Conservation (phyloP, 2,113 vertebrate species). For the Atrichornis clamosus region DNA sequence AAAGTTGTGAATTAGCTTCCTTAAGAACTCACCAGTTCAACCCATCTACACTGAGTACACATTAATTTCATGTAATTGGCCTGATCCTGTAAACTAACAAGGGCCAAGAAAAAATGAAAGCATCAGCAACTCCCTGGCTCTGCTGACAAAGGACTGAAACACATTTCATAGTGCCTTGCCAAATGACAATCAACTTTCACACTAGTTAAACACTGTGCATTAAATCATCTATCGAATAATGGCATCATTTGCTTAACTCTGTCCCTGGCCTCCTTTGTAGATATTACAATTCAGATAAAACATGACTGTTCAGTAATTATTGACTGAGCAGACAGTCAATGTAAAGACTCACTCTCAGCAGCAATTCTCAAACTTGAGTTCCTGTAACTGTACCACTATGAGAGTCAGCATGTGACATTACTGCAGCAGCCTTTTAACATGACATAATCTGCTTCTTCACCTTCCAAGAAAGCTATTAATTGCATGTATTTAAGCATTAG, state of each 20-base stretch:
- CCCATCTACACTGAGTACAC: slow-evolving; percentile 29
- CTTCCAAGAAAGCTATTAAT: background rate
- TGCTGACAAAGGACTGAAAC: slow-evolving; percentile 7
- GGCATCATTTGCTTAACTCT: slow-evolving; percentile 7
- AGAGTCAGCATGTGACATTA: background rate
- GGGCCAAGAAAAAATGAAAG: slow-evolving; percentile 54
- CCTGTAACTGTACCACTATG: background rate
- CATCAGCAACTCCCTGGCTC: slow-evolving; percentile 35
- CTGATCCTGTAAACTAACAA: slow-evolving; percentile 59
- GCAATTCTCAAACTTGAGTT: background rate
- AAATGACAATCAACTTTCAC: slow-evolving; percentile 25
- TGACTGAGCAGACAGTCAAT: background rate
- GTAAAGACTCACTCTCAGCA: background rate
- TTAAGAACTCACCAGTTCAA: slow-evolving; percentile 45
- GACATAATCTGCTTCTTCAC: background rate
- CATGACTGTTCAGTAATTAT: background rate
- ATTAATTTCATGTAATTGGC: slow-evolving; percentile 64
- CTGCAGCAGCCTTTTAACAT: background rate
- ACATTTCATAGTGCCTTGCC: background rate
- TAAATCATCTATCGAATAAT: slow-evolving; percentile 44
- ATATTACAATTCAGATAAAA: slow-evolving; percentile 26
- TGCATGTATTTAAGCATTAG: background rate
- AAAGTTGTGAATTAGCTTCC: slow-evolving; percentile 65
- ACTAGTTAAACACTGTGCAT: background rate
- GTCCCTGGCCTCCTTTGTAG: background rate